Evolutionary conservation across 2,113 vertebrate species (phyloP).

Genomic region (rabbit (Oryctolagus cuniculus)): mOryCun1.1 NC_091453.1:8771501-8772000

Average conservation of each 20-base stretch:
- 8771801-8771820: background rate
- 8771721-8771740: conserved; percentile 7
- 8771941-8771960: background rate
- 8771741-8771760: conserved; percentile 22
- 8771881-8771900: background rate
- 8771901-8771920: background rate
- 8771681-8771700: background rate
- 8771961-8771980: no score
- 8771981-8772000: no score
- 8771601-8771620: background rate
- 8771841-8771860: conserved; percentile 4
- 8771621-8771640: conserved; percentile 7
- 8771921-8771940: background rate
- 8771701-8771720: conserved; percentile 34
- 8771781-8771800: background rate
- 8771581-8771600: conserved; percentile 9
- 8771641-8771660: conserved; percentile 4
- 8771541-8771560: conserved; percentile 54
- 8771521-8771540: conserved; percentile 44
- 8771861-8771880: background rate
- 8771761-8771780: background rate
- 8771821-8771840: conserved; percentile 7
- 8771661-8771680: conserved; percentile 2
- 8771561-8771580: conserved; percentile 43
- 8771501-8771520: conserved; percentile 14